Conservation (phyloP, 2,113 vertebrate genomes). For the Mormyrus lacerda region DNA sequence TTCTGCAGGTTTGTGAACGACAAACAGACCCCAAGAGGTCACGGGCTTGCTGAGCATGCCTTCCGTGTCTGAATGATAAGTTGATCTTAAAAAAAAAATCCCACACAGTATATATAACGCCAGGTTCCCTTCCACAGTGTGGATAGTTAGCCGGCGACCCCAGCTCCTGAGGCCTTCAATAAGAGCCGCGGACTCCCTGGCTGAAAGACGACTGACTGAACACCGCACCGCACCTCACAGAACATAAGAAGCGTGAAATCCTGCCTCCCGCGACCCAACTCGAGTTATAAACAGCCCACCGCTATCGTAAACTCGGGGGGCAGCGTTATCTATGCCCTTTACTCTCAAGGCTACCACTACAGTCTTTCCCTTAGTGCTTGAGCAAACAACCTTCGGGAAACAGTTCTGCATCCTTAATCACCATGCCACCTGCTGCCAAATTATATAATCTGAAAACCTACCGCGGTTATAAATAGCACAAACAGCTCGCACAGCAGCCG, state of each 20-base stretch:
- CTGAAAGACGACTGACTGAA: neutral
- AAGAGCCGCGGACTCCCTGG: neutral
- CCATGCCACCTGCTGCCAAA: slow-evolving; percentile 4
- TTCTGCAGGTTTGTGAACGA: neutral
- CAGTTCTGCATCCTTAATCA: neutral
- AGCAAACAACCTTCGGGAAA: neutral
- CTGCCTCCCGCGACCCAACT: neutral
- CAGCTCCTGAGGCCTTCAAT: neutral
- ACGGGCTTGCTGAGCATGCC: neutral
- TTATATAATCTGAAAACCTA: neutral
- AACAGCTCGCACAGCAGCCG: neutral
- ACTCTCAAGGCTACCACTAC: neutral
- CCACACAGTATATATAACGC: neutral
- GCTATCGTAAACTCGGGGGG: neutral
- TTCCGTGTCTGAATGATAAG: slow-evolving; percentile 2
- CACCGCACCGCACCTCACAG: neutral
- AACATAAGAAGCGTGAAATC: neutral
- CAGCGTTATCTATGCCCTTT: neutral
- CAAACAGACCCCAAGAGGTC: neutral
- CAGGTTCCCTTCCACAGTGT: neutral
- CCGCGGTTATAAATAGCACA: neutral
- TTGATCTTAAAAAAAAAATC: slow-evolving; percentile 2
- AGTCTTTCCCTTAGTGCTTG: neutral
- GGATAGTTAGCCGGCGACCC: neutral
- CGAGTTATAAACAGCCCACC: neutral